phyloP scores from a whole-genome alignment of 2,888 invertebrate species.

The Idaea dimidiata region DNA sequence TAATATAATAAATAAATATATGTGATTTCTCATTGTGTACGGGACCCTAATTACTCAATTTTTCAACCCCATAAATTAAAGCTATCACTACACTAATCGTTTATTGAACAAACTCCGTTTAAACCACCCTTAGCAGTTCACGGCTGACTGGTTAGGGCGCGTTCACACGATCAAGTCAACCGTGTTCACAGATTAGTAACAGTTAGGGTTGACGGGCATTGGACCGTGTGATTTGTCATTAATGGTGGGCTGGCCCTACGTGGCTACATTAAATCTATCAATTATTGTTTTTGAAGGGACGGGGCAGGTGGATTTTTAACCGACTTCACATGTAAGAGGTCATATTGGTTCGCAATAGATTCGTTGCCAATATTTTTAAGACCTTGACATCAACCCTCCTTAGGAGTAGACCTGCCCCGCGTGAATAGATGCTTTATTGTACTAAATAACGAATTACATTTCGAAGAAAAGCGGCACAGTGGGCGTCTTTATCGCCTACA shows the following conservation, averaged over 20 bases:
- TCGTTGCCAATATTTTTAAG: too few species aligned
- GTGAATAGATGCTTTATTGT: too few species aligned
- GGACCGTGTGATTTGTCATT: conserved; percentile 48
- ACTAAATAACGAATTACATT: too few species aligned
- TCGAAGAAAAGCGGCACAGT: too few species aligned
- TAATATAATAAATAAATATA: too few species aligned
- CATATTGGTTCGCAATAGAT: too few species aligned
- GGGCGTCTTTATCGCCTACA: too few species aligned
- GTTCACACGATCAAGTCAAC: conserved; percentile 41
- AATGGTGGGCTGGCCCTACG: conserved; percentile 17
- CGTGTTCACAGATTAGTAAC: conserved; percentile 29
- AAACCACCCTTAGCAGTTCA: neutral
- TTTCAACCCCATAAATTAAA: neutral
- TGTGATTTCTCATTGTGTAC: too few species aligned
- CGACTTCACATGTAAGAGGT: too few species aligned
- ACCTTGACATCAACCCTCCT: too few species aligned
- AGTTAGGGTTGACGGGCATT: conserved; percentile 32
- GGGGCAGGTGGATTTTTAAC: conserved; percentile 19
- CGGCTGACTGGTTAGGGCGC: conserved; percentile 2
- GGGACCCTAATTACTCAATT: neutral
- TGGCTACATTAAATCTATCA: neutral
- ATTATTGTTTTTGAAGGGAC: conserved; percentile 14
- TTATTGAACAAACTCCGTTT: neutral
- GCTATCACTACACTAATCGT: conserved; percentile 9
- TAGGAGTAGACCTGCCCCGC: too few species aligned